Conservation (phyloP, 2,888 invertebrate species). For the Andrena praecox region DNA sequence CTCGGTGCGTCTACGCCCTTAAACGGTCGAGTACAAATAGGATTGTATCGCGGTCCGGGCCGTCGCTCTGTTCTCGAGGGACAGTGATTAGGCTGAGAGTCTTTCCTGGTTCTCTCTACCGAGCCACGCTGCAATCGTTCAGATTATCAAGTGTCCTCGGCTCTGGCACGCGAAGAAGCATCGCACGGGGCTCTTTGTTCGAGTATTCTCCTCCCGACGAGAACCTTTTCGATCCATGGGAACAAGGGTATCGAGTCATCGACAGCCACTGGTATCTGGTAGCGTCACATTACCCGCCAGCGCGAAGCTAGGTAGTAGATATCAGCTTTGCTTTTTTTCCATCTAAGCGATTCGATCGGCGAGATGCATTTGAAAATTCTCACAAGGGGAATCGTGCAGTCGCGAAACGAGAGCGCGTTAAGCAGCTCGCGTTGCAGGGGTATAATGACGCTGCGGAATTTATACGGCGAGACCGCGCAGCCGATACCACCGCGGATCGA, state of each 20-base stretch:
- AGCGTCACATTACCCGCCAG: no score
- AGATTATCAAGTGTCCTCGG: conserved; percentile 54
- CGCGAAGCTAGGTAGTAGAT: no score
- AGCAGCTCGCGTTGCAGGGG: not conserved
- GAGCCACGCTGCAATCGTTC: conserved; percentile 43
- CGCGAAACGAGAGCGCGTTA: conserved; percentile 16
- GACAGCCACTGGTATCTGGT: no score
- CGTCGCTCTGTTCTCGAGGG: conserved; percentile 1
- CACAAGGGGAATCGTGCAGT: not conserved
- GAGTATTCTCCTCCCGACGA: not conserved
- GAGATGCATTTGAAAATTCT: not conserved
- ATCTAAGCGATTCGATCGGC: not conserved
- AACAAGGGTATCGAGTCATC: no score
- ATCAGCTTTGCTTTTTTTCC: not conserved
- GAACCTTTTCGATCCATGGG: not conserved
- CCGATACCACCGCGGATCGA: conserved; percentile 51
- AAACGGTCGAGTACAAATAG: conserved; percentile 33
- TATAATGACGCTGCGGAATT: conserved; percentile 26
- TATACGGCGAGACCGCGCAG: conserved; percentile 17
- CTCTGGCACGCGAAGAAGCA: conserved; percentile 25
- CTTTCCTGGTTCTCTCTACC: conserved; percentile 49
- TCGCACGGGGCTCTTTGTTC: not conserved
- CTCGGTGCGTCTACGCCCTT: conserved; percentile 19
- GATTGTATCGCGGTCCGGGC: conserved; percentile 9
- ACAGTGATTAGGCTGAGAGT: conserved; percentile 60